Percentiles rank a stretch among this genome's conserved stretches.
phyloP scores from a whole-genome alignment of 2,888 invertebrate species.

The Watsonalla cultraria region DNA sequence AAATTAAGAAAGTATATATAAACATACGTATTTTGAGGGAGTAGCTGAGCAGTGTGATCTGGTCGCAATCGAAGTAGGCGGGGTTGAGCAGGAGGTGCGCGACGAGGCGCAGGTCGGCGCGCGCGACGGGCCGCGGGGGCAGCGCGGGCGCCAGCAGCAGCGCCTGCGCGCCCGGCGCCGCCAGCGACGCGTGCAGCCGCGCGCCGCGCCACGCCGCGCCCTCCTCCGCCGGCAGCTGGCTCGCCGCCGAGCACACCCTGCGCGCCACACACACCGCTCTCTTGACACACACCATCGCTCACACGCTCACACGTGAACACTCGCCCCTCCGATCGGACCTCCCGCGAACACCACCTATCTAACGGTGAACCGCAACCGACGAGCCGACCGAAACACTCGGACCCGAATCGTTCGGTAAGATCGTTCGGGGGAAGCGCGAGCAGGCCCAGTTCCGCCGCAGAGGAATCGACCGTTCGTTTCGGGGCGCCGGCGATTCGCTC shows the following conservation, averaged over 20 bases:
- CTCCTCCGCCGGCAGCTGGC: conserved; percentile 45
- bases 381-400: no score
- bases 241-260: conserved; percentile 65
- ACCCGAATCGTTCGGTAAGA: no score
- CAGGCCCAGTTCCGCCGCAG: no score
- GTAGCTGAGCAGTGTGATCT: conserved; percentile 37
- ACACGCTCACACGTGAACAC: no score
- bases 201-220: conserved; percentile 48
- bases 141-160: conserved; percentile 15
- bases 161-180: conserved; percentile 24
- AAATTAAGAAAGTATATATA: neutral
- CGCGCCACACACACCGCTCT: neutral
- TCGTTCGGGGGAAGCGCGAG: no score
- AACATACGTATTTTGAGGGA: conserved; percentile 52
- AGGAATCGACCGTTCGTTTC: no score
- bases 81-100: conserved; percentile 39
- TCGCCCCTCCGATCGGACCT: no score
- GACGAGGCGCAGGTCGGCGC: conserved; percentile 37
- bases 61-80: conserved; percentile 31
- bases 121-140: conserved; percentile 39
- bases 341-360: no score
- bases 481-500: no score
- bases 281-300: no score
- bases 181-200: conserved; percentile 33
- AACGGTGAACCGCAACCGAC: no score